These are phyloP conservation scores for Marmota monax DNA, from an alignment of 2,113 vertebrate genomes.

Conservation along the genomic window DNA sequence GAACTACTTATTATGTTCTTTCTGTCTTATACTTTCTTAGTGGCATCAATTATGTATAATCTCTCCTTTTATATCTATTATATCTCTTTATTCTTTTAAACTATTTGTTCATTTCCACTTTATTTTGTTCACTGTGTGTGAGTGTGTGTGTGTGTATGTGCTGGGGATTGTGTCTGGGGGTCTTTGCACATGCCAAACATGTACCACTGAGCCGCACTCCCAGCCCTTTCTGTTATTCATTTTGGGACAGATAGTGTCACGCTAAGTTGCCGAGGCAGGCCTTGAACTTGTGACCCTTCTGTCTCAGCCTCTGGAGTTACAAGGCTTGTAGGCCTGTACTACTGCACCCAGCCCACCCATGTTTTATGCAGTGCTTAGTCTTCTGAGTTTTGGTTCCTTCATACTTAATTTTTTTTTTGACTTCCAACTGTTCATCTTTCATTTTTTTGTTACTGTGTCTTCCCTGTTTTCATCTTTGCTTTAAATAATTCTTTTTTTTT, in stretches of 20 bases:
- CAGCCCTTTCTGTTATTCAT: background rate
- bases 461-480: background rate
- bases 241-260: no score
- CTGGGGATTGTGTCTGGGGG: no score
- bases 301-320: no score
- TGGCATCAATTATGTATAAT: background rate
- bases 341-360: accelerated
- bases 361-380: accelerated
- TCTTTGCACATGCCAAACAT: background rate
- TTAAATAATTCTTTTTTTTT: background rate
- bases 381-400: background rate
- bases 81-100: background rate
- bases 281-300: no score
- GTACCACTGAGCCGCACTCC: no score
- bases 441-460: background rate
- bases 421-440: background rate
- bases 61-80: background rate
- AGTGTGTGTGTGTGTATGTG: background rate
- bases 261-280: no score
- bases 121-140: background rate
- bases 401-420: accelerated
- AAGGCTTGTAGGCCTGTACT: no score
- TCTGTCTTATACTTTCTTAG: background rate
- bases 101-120: background rate
- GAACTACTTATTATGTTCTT: background rate